Conservation (phyloP, 2,113 vertebrate genomes). For the Theristicus caerulescens region DNA sequence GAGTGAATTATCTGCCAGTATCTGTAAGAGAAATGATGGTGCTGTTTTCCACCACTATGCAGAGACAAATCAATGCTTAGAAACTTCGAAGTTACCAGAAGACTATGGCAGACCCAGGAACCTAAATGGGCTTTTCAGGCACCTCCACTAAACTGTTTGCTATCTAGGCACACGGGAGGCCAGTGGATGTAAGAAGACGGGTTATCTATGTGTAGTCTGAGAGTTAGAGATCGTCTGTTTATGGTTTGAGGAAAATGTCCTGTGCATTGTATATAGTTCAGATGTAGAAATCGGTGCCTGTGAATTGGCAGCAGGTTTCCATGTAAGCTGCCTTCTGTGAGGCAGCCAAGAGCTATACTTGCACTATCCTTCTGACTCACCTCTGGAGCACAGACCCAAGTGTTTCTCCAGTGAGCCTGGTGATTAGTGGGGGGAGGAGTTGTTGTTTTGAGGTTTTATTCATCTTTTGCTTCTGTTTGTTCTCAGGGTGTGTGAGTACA, state of each 20-base stretch:
- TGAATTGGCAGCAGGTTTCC: neutral
- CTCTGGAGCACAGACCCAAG: neutral
- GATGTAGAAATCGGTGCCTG: neutral
- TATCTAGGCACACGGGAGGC: neutral
- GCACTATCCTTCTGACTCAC: neutral
- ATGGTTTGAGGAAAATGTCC: neutral
- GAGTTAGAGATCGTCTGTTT: neutral
- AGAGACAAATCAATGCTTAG: neutral
- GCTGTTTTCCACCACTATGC: neutral
- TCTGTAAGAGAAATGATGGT: neutral
- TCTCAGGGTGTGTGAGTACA: constrained; percentile 91
- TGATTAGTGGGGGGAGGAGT: neutral
- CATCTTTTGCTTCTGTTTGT: neutral
- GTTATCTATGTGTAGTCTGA: neutral
- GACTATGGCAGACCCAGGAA: neutral
- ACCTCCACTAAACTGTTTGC: neutral
- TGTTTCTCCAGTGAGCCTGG: neutral
- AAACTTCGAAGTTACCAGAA: neutral
- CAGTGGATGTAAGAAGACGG: neutral
- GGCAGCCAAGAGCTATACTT: neutral
- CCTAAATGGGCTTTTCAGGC: neutral
- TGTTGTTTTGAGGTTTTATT: neutral
- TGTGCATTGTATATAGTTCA: neutral
- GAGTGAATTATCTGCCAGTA: neutral
- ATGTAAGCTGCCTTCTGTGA: neutral